Evolutionary conservation across 1,140 invertebrate genomes (phyloP).

Genomic region (Sycophila sp.): DNA sequence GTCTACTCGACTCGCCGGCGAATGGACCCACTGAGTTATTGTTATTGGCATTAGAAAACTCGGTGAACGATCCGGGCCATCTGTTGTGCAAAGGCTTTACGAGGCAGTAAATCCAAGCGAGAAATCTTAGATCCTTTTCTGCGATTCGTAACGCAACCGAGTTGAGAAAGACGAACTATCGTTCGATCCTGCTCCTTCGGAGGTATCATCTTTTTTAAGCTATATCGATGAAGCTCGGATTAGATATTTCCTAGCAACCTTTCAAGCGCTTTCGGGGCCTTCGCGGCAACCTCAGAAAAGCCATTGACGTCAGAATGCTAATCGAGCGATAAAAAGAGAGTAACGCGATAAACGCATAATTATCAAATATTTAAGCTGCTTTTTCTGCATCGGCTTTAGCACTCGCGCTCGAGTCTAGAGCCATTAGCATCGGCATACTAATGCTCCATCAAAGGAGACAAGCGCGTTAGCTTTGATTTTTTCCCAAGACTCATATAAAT

Average conservation of each 20-base stretch:
- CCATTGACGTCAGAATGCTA: background rate
- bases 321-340: background rate
- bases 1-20: background rate
- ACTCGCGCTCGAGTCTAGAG: no score
- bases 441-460: background rate
- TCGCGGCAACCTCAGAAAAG: no score
- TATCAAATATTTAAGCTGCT: background rate
- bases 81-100: slow-evolving; percentile 34
- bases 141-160: slow-evolving; percentile 27
- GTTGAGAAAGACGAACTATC: background rate
- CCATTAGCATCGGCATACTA: slow-evolving; percentile 20
- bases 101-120: slow-evolving; percentile 33
- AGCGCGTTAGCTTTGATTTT: background rate
- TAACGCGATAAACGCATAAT: slow-evolving; percentile 3
- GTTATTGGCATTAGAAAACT: slow-evolving; percentile 32
- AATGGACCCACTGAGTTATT: slow-evolving; percentile 25
- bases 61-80: slow-evolving; percentile 12
- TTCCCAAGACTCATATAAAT: background rate
- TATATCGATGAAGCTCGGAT: no score
- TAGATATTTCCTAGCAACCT: no score
- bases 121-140: slow-evolving; percentile 30
- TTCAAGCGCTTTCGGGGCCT: no score
- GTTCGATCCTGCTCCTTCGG: no score
- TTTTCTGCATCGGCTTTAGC: background rate
- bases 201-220: no score